phyloP scores from a whole-genome alignment of 2,113 vertebrate species.

The Rhizomys pruinosus region DNA sequence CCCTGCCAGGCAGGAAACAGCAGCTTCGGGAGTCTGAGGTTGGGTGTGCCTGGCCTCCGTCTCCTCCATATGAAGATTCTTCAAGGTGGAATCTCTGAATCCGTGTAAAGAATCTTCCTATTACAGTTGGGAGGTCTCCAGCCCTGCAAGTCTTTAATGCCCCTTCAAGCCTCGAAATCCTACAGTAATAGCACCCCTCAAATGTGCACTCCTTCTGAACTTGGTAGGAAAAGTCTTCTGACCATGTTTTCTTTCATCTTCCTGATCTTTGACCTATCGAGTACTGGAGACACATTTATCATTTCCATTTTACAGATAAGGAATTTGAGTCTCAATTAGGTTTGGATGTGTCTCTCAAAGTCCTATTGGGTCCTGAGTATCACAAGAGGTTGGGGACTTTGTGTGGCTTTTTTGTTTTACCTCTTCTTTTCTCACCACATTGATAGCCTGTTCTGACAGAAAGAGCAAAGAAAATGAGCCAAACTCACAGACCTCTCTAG shows the following conservation, averaged over 20 bases:
- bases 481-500: neutral
- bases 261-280: neutral
- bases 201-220: neutral
- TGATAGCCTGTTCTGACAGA: no score
- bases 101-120: no score
- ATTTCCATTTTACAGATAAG: neutral
- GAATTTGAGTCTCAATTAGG: neutral
- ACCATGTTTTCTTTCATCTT: neutral
- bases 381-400: neutral
- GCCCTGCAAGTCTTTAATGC: neutral
- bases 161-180: neutral
- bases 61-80: neutral
- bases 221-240: neutral
- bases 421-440: neutral
- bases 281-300: neutral
- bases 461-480: neutral
- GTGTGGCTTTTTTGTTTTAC: neutral
- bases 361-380: fast-evolving
- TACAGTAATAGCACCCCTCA: neutral
- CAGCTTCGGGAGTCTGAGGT: neutral
- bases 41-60: neutral
- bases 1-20: neutral
- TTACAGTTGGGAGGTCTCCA: neutral
- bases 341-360: neutral
- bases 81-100: neutral